Evolutionary conservation across 2,113 vertebrate genomes (phyloP).

Genomic region (Terrapene triunguis): DNA sequence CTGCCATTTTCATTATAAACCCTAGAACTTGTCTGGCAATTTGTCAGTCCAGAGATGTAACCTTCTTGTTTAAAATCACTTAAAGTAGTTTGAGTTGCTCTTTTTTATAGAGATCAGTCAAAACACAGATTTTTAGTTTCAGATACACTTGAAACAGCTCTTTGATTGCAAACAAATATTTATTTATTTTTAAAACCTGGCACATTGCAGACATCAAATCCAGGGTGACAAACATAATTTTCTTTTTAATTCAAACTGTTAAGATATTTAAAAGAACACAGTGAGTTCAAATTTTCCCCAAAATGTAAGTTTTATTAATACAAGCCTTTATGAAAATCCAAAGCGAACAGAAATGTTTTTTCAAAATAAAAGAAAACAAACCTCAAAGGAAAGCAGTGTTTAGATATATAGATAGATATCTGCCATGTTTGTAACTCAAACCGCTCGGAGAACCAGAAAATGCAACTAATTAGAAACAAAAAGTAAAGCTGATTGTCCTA

Average conservation of each 20-base stretch:
- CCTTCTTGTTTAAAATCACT: neutral
- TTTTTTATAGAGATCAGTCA: neutral
- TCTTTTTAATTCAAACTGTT: neutral
- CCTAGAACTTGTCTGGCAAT: neutral
- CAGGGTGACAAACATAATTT: neutral
- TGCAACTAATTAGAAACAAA: neutral
- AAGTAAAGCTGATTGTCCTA: neutral
- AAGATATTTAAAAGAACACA: neutral
- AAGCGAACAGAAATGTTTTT: too few species aligned
- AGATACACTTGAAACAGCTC: neutral
- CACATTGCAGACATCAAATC: neutral
- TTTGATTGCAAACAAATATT: neutral
- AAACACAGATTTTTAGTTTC: neutral
- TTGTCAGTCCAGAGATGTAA: neutral
- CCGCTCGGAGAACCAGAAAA: neutral
- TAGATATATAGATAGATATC: neutral
- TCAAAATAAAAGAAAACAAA: neutral
- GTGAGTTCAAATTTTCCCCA: rapidly evolving
- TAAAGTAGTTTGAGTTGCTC: neutral
- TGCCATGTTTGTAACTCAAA: neutral
- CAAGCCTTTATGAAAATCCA: neutral
- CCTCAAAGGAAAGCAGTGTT: neutral
- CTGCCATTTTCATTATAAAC: neutral
- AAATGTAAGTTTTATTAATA: neutral
- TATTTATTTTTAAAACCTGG: neutral